Evolutionary conservation across 2,888 invertebrate genomes (phyloP).

Genomic region (Dryobota labecula): DNA sequence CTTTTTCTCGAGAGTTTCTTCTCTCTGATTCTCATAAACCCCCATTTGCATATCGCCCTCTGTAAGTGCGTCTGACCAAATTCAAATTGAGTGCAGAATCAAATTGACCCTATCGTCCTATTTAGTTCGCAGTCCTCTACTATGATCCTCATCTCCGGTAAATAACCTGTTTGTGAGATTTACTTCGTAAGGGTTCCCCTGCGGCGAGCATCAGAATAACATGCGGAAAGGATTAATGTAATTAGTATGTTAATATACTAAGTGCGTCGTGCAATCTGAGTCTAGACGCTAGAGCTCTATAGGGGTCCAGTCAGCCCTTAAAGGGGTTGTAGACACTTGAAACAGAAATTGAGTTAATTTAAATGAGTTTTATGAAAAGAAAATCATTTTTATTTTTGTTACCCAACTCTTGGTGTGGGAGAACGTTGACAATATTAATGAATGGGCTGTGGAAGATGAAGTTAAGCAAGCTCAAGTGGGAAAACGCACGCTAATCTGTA

Average conservation of each 20-base stretch:
- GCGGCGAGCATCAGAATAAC: conserved; percentile 40
- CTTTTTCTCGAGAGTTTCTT: background rate
- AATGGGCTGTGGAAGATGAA: background rate
- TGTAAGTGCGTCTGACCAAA: background rate
- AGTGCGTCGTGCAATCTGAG: conserved; percentile 63
- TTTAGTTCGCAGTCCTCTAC: background rate
- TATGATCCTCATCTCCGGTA: background rate
- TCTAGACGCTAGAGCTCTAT: conserved; percentile 60
- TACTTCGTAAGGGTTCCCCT: conserved; percentile 26
- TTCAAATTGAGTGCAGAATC: conserved; percentile 11
- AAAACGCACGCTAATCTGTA: background rate
- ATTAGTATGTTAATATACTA: conserved; percentile 63
- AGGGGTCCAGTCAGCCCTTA: conserved; percentile 33
- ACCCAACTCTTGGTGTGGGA: background rate
- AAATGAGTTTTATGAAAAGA: conserved; percentile 17
- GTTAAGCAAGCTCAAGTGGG: background rate
- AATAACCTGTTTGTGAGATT: conserved; percentile 31
- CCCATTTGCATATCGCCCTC: background rate
- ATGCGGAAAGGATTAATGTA: conserved; percentile 53
- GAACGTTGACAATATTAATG: background rate
- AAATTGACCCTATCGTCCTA: background rate
- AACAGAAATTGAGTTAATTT: conserved; percentile 34
- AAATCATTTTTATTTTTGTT: conserved; percentile 19
- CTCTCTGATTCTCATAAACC: background rate
- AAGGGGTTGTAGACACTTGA: conserved; percentile 31